These are phyloP conservation scores for Anableps anableps DNA, from an alignment of 2,797 vertebrate species.

Conservation along the genomic window DNA sequence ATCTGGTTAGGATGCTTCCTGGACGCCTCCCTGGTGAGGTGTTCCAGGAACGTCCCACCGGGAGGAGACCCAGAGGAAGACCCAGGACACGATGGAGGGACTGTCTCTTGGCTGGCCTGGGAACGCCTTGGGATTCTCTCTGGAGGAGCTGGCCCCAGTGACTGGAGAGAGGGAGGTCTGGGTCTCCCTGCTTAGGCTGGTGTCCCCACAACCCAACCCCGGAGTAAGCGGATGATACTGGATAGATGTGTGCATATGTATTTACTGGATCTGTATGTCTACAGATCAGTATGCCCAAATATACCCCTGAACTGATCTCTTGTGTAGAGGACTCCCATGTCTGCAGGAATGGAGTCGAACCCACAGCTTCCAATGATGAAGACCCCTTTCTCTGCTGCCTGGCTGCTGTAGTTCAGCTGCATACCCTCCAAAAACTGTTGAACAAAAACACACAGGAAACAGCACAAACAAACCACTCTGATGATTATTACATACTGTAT, in stretches of 20 bases:
- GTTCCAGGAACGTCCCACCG: too few species aligned
- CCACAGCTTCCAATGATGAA: conserved; percentile 95
- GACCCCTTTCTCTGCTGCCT: conserved; percentile 89
- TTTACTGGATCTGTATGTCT: background rate
- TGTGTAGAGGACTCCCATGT: conserved; percentile 95
- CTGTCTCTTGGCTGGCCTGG: too few species aligned
- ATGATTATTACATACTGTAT: background rate
- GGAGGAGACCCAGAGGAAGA: too few species aligned
- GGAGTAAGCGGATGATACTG: background rate
- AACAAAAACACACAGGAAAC: conserved; percentile 26
- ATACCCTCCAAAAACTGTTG: conserved; percentile 93
- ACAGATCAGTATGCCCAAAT: background rate
- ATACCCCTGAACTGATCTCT: conserved; percentile 91
- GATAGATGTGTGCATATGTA: background rate
- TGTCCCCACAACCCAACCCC: too few species aligned
- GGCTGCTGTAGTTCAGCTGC: conserved; percentile 88
- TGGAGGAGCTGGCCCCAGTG: too few species aligned
- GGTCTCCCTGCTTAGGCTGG: background rate
- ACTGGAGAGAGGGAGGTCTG: too few species aligned
- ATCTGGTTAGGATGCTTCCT: too few species aligned
- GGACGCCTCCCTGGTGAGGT: too few species aligned
- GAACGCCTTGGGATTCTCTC: too few species aligned
- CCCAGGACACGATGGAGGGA: too few species aligned
- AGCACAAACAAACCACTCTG: background rate
- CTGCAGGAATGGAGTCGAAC: conserved; percentile 96